Base-by-base conservation (phyloP, 2,113 vertebrate species). In the Hyla sarda region DNA sequence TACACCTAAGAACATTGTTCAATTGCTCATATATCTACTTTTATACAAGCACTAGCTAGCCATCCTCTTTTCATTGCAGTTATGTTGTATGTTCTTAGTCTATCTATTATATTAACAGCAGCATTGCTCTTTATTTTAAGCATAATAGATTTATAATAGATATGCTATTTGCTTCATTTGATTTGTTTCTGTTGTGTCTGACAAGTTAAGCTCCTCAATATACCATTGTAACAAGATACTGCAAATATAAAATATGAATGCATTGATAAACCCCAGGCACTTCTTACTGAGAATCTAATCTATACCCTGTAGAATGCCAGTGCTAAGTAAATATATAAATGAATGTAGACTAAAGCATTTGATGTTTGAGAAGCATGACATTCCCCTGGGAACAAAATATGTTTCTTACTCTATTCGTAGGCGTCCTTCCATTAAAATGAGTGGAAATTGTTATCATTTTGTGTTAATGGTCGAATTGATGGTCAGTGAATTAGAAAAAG, bases 341-440 rank as follows among this genome's bases (percentile, higher is more conserved):
- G 82, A 52, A 75, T 84, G 52, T 62, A 48, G 17, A 47, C 34
- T 84, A 76, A 84, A 84, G 52, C 82, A 84, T 75, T 84, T 50
- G 25, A 75, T 75, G 72, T 45, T 62, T 75, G n/a, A 75, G 58
- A 84, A 23, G 34, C 23, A 47, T 62, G 37, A 16, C 16, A 48
- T 74, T 84, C 54, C 41, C 50, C 7, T n/a, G 25, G 50, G 74
- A 78, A 60, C 30, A 67, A 67, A 78, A 50, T 78, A 67, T 52
- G 30, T 21, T 37, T 32, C 72, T 14, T 48, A 5, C 37, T 71
- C 81, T 72, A 72, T 82, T 54, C 81, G 17, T 54, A 32, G 54
- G 37, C 23, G 37, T 28, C 21, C 41, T 90, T 88, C 75, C 89
- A 89, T 90, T 89, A 82, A 90, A 92, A 90, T 89, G 88, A 67